Conservation (phyloP, 1,140 invertebrate genomes). For the Adoxophyes honmai region DNA sequence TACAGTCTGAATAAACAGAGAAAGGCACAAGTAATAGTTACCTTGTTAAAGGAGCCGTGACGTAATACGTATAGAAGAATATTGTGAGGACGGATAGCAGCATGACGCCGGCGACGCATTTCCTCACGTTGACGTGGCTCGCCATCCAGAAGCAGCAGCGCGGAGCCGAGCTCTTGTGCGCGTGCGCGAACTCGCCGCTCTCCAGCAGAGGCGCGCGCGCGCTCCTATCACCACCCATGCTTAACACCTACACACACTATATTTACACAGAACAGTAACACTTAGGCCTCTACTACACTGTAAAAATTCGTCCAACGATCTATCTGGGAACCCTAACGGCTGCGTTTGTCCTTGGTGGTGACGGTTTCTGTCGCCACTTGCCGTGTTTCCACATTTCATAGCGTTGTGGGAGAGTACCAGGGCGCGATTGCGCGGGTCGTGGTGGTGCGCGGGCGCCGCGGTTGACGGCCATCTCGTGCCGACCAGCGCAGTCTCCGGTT, state of each 20-base stretch:
- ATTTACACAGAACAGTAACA: conserved; percentile 72
- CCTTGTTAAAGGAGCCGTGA: conserved; percentile 85
- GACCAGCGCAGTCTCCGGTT: conserved; percentile 65
- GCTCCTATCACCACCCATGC: conserved; percentile 51
- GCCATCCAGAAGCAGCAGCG: conserved; percentile 79
- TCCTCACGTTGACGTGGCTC: conserved; percentile 83
- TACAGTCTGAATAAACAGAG: no score
- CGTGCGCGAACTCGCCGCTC: conserved; percentile 49
- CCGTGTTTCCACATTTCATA: conserved; percentile 77
- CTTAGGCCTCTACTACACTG: conserved; percentile 68
- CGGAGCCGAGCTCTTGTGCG: conserved; percentile 50
- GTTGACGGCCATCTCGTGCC: conserved; percentile 69
- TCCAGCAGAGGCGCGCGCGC: conserved; percentile 53
- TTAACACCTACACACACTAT: conserved; percentile 67
- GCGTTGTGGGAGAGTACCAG: conserved; percentile 42
- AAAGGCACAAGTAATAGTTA: conserved; percentile 54
- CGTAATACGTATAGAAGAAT: conserved; percentile 86
- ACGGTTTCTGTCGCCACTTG: conserved; percentile 74
- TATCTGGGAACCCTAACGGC: conserved; percentile 68
- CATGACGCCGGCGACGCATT: conserved; percentile 82
- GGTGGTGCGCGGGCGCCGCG: conserved; percentile 41
- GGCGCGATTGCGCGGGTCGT: conserved; percentile 48
- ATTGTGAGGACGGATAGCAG: conserved; percentile 83
- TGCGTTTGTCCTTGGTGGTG: conserved; percentile 62
- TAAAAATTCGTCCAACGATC: conserved; percentile 43